A percentile compares a stretch with the other conserved stretches of the same genome.
Evolutionary conservation across 2,797 vertebrate genomes (phyloP).

Genomic region (Heterohyrax brucei): DNA sequence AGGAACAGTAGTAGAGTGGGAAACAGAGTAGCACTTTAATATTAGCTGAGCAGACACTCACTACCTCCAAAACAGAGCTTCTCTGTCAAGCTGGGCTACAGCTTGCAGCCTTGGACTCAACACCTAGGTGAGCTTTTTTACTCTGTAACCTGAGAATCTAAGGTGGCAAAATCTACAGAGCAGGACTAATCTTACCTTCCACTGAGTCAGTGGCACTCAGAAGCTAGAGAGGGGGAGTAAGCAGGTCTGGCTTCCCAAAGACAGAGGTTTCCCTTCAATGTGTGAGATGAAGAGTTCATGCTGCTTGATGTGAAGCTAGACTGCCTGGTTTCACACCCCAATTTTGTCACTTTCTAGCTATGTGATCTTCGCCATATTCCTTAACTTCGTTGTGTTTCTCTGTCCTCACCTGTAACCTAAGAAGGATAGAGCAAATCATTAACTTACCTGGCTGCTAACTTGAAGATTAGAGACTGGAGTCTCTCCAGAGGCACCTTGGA

Average conservation of each 20-base stretch:
- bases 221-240: neutral
- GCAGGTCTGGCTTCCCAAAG: neutral
- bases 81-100: neutral
- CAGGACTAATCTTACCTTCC: neutral
- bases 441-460: neutral
- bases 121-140: neutral
- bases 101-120: neutral
- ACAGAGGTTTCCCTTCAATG: neutral
- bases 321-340: neutral
- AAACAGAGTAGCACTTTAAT: neutral
- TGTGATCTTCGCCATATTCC: constrained; percentile 2
- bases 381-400: constrained; percentile 15
- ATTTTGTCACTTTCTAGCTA: neutral
- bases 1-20: neutral
- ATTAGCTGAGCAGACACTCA: neutral
- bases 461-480: neutral
- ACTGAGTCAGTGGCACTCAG: neutral
- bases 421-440: neutral
- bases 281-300: neutral
- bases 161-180: neutral
- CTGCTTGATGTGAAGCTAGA: neutral
- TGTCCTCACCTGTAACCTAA: constrained; percentile 50
- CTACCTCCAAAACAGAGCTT: neutral
- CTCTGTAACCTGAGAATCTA: neutral
- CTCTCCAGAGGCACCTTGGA: neutral